Evolutionary conservation across 2,888 invertebrate species (phyloP), one percentile per base, ranked within the genome.

Genomic region (Asteroscopus sphinx): DNA sequence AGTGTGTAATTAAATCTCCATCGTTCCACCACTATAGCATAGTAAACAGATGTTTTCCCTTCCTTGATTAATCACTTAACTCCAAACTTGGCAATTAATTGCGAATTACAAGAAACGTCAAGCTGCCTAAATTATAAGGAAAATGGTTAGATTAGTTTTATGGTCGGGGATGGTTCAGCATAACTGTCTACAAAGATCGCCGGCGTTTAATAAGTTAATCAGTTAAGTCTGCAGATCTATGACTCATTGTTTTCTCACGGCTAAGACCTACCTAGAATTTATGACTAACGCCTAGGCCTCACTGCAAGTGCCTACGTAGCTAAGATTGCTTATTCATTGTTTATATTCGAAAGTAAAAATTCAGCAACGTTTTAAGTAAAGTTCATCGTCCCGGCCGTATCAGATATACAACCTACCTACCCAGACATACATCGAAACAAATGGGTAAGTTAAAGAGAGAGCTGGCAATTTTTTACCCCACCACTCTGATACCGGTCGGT

Each of bases 191-290:
- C 61, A 57, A 53, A 59, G 62, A 68, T 71, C 47, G 49, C 60
- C 60, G 54, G 47, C 73, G 68, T 66, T 74, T 70, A 69, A 76
- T 69, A 53, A 77, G 62, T 68, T 67, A 36, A 48, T 45, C 55
- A 47, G 40, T 60, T 62, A 67, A 67, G 60, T 78, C 76, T 74
- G 58, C 73, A 57, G 71, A 73, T 80, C 81, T 82, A 84, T 91
- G 91, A 92, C 69, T 92, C 92, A 91, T 83, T 82, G 79, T 83
- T 66, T 79, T 82, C 82, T 80, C 80, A 80, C 80, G 81, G 72
- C 77, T 77, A 71, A 75, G 74, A 67, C 53, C 57, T 85, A 86
- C 83, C 81, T 83, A 85, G 87, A 85, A 87, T 65, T 82, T 83
- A 78, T 90, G 89, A 88, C 82, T 88, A 87, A 89, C n/a, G n/a